phyloP scores from a whole-genome alignment of 2,888 invertebrate genomes.

The Ennomos quercinarius region DNA sequence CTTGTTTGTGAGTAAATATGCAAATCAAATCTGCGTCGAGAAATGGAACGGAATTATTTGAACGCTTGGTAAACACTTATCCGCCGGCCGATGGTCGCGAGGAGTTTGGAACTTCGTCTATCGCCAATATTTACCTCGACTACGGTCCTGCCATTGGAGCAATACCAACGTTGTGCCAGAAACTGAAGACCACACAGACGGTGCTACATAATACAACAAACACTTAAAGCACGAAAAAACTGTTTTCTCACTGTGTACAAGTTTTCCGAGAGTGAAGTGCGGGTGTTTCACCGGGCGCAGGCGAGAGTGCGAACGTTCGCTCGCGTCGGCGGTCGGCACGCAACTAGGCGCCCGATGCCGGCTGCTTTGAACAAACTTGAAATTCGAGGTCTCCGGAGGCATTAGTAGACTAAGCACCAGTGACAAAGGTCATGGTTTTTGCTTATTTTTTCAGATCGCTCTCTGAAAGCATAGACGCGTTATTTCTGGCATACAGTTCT shows the following conservation, averaged over 20 bases:
- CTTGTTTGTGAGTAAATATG: conserved; percentile 48
- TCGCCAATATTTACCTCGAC: conserved; percentile 77
- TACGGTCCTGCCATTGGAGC: conserved; percentile 55
- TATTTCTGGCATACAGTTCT: background rate
- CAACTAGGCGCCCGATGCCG: conserved; percentile 62
- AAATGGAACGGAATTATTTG: conserved; percentile 44
- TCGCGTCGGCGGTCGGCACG: conserved; percentile 65
- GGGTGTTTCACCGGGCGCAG: conserved; percentile 36
- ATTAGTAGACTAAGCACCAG: conserved; percentile 64
- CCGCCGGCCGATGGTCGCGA: conserved; percentile 47
- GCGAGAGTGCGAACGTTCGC: conserved; percentile 54
- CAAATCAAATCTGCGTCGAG: conserved; percentile 46
- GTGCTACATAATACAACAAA: conserved; percentile 56
- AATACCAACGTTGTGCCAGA: conserved; percentile 55
- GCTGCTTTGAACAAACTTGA: conserved; percentile 58
- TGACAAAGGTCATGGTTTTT: conserved; percentile 75
- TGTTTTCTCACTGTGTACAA: conserved; percentile 53
- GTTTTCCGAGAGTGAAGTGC: conserved; percentile 55
- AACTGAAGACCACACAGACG: conserved; percentile 51
- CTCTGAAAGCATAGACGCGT: conserved; percentile 10
- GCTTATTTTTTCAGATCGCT: conserved; percentile 30
- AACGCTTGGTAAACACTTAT: conserved; percentile 53
- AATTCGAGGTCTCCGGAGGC: conserved; percentile 71
- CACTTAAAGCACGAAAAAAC: conserved; percentile 39
- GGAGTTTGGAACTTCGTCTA: conserved; percentile 44